These are phyloP conservation scores for Pterocles gutturalis DNA, from an alignment of 2,113 vertebrate species.

Conservation along the genomic window DNA sequence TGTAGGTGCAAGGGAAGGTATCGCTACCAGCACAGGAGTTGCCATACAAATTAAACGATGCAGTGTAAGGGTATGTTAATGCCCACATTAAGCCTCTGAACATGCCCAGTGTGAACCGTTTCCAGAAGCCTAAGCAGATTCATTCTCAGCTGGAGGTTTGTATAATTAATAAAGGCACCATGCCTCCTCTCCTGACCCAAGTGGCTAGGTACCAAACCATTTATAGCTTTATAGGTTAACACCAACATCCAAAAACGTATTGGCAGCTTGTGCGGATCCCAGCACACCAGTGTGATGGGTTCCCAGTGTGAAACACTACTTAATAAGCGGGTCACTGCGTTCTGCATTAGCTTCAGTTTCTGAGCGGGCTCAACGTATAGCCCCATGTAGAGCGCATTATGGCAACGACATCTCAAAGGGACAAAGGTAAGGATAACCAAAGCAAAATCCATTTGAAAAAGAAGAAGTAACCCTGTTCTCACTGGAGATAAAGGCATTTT, in stretches of 20 bases:
- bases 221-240: slow-evolving; percentile 68
- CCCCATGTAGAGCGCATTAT: slow-evolving; percentile 32
- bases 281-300: slow-evolving; percentile 29
- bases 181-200: slow-evolving; percentile 59
- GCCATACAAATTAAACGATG: slow-evolving; percentile 51
- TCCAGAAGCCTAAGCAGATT: slow-evolving; percentile 66
- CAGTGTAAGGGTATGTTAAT: slow-evolving; percentile 54
- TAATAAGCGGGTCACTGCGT: slow-evolving; percentile 60
- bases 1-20: slow-evolving; percentile 5
- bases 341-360: slow-evolving; percentile 63
- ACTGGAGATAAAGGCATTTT: not conserved
- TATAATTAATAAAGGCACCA: slow-evolving; percentile 60
- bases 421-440: slow-evolving; percentile 18
- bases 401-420: slow-evolving; percentile 35
- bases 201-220: slow-evolving; percentile 62
- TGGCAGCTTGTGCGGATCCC: slow-evolving; percentile 52
- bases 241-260: slow-evolving; percentile 53
- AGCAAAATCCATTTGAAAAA: slow-evolving; percentile 20
- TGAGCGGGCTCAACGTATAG: slow-evolving; percentile 3
- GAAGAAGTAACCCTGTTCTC: not conserved
- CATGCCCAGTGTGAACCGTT: slow-evolving; percentile 31
- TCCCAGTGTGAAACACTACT: slow-evolving; percentile 31
- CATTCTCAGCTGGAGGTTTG: slow-evolving; percentile 66
- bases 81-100: slow-evolving; percentile 49
- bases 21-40: not conserved